Base-by-base conservation (phyloP, 2,797 vertebrate species). In the Miopithecus talapoin region DNA sequence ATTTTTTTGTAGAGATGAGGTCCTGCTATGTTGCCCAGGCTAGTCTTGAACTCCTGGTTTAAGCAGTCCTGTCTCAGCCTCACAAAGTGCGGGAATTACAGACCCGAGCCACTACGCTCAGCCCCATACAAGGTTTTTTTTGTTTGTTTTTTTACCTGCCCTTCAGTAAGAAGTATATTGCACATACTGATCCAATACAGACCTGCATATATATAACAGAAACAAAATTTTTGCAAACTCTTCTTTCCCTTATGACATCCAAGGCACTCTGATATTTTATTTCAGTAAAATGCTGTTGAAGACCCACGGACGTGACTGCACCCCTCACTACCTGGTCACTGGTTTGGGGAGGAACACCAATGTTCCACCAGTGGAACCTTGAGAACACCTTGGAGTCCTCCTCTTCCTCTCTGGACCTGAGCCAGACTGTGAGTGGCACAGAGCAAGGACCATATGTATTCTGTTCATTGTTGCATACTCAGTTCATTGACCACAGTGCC, bases 221-320 rank as follows among this genome's bases (percentile, higher is more conserved):
- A 48, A 91, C 12, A 95, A 36, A 70, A 84, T 79, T 93, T 84
- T 57, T 48, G 46, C 11, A 78, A 89, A 48, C 1, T 48, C 48
- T 48, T 48, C 48, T 48, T 59, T 81, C 17, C 53, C 22, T 78
- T 88, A 50, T 72, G 43, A 21, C 50, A 50, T 50, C 50, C 50
- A 50, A 19, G 17, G 50, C 50, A 30, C 22, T 12, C 41, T 72
- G 79, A 59, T 89, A 72, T 50, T 30, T 88, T 79, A 48, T 24
- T 79, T 93, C 22, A 43, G 4, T 50, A 50, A 96, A 87, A 50
- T 89, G 72, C n/a, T 93, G 41, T 93, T 93, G 41, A 88, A 59
- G 36, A 64, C 39, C 53, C 68, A 39, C 0, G 50, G 50, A 17
- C 17, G 43, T 88, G 55, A 72, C 50, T 78, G 22, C 24, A 85